phyloP scores from a whole-genome alignment of 1,140 invertebrate species.

The Hyles vespertilio region DNA sequence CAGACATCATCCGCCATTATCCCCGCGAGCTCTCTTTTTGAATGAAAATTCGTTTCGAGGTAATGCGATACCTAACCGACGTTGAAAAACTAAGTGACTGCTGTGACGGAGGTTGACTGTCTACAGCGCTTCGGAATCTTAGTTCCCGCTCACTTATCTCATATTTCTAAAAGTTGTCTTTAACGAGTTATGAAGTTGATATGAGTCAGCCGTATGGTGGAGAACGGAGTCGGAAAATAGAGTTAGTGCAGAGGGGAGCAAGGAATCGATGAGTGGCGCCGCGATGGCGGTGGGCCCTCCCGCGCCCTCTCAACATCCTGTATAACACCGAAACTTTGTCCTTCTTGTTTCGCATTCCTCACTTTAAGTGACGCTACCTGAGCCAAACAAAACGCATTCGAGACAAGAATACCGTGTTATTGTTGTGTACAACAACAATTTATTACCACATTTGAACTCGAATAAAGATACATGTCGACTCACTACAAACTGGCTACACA shows the following conservation, averaged over 20 bases:
- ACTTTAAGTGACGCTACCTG: too few species aligned
- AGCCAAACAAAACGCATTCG: too few species aligned
- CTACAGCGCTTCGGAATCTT: slow-evolving; percentile 30
- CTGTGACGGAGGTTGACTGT: slow-evolving; percentile 18
- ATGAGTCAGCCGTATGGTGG: slow-evolving; percentile 47
- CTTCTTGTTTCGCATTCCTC: too few species aligned
- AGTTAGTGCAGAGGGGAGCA: slow-evolving; percentile 35
- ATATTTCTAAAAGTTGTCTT: slow-evolving; percentile 61
- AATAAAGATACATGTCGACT: too few species aligned
- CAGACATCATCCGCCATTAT: slow-evolving; percentile 26
- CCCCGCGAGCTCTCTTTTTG: slow-evolving; percentile 25
- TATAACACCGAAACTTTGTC: too few species aligned
- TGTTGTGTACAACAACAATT: too few species aligned
- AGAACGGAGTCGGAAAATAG: slow-evolving; percentile 53
- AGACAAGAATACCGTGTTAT: too few species aligned
- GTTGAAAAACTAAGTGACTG: slow-evolving; percentile 15
- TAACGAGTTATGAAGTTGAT: slow-evolving; percentile 63
- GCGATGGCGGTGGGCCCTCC: too few species aligned
- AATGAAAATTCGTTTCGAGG: slow-evolving; percentile 27
- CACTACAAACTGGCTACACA: too few species aligned
- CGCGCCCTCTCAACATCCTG: too few species aligned
- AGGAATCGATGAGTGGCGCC: too few species aligned
- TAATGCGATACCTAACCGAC: slow-evolving; percentile 24
- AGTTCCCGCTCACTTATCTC: slow-evolving; percentile 39
- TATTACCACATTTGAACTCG: too few species aligned